Conservation (phyloP, 2,113 vertebrate genomes). For the Lycaon pictus region DNA sequence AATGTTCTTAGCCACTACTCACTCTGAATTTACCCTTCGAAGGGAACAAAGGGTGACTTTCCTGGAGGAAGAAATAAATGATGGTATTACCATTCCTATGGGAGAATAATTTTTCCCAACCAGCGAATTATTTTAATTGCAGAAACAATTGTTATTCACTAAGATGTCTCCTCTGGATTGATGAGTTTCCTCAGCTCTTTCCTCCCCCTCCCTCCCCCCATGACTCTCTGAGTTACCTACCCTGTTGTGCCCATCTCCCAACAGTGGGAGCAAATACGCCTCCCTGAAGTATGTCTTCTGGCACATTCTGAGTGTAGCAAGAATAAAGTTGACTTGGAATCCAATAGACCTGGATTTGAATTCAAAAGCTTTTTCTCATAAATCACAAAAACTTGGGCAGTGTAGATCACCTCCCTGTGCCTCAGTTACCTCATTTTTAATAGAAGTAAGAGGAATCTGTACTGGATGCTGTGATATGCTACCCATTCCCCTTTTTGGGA, state of each 20-base stretch:
- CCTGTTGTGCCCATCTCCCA: no score
- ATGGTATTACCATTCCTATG: background rate
- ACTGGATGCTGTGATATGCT: background rate
- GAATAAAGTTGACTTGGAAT: background rate
- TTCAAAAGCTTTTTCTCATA: background rate
- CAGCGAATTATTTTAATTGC: constrained; percentile 18
- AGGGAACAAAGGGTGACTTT: background rate
- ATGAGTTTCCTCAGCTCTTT: background rate
- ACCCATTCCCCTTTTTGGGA: background rate
- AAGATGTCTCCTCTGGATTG: background rate
- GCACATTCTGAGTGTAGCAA: background rate
- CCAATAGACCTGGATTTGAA: background rate
- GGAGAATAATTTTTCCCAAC: background rate
- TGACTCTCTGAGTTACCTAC: background rate
- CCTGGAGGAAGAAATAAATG: background rate
- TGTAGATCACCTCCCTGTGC: no score
- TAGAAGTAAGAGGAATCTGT: background rate
- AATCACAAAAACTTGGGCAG: background rate
- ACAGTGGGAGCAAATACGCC: background rate
- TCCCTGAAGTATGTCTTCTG: background rate
- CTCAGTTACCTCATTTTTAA: background rate
- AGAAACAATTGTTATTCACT: background rate
- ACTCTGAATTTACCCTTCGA: background rate
- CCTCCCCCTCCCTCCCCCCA: background rate
- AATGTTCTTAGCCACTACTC: no score